Percentiles rank a stretch among this genome's conserved stretches.
These are phyloP conservation scores for Magallana gigas DNA, from an alignment of 1,140 invertebrate species.

Conservation along the genomic window DNA sequence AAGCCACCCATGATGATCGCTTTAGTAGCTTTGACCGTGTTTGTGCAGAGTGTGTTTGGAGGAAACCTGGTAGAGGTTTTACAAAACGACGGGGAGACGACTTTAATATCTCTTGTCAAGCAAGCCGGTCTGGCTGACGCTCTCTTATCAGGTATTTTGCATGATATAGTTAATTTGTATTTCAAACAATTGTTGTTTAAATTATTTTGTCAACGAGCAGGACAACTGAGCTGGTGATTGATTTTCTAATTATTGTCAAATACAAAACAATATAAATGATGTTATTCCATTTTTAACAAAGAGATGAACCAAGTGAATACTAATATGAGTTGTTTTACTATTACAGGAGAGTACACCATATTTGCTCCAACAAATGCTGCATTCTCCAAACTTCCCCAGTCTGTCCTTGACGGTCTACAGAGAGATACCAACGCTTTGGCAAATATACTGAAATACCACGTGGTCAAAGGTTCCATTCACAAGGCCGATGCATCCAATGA, in stretches of 20 bases:
- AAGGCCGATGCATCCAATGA: slow-evolving; percentile 59
- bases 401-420: slow-evolving; percentile 82
- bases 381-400: slow-evolving; percentile 84
- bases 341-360: slow-evolving; percentile 82
- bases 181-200: too few species aligned
- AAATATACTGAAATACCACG: slow-evolving; percentile 87
- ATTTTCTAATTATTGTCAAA: too few species aligned
- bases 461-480: slow-evolving; percentile 78
- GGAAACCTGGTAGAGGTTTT: slow-evolving; percentile 51
- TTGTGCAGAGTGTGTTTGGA: slow-evolving; percentile 28
- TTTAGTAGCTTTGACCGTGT: neutral
- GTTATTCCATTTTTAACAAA: too few species aligned
- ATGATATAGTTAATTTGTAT: too few species aligned
- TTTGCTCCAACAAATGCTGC: slow-evolving; percentile 92
- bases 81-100: slow-evolving; percentile 44
- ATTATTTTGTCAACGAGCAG: too few species aligned
- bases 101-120: slow-evolving; percentile 42
- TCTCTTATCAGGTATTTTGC: neutral
- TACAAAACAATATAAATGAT: too few species aligned
- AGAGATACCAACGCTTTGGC: slow-evolving; percentile 84
- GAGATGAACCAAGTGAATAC: neutral
- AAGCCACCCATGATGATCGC: neutral
- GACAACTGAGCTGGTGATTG: too few species aligned
- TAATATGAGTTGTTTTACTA: neutral
- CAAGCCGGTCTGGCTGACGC: slow-evolving; percentile 50